Conservation (phyloP, 2,797 vertebrate species). For the Hozukius guyotensis region DNA sequence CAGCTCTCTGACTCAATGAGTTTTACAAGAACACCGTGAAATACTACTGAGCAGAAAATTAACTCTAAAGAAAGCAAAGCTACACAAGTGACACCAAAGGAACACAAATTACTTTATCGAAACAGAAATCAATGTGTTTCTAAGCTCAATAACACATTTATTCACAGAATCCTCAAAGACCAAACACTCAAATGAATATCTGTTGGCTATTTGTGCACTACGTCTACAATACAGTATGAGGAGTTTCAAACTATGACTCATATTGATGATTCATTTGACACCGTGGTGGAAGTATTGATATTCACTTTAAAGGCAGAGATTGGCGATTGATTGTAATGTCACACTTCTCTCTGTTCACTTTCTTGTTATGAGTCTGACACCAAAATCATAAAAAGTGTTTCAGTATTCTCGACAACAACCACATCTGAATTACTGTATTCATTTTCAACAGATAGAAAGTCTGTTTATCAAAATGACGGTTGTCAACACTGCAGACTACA, state of each 20-base stretch:
- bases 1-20: neutral
- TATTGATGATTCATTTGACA: neutral
- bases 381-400: constrained; percentile 2
- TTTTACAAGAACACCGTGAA: neutral
- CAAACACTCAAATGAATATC: neutral
- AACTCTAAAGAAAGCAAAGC: neutral
- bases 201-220: neutral
- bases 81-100: neutral
- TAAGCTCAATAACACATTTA: neutral
- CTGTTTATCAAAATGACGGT: constrained; percentile 14
- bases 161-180: neutral
- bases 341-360: constrained; percentile 11
- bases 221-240: neutral
- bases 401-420: constrained; percentile 25
- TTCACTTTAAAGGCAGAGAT: constrained; percentile 11
- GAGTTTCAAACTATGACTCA: neutral
- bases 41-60: neutral
- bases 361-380: constrained; percentile 33
- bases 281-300: constrained; percentile 2
- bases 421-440: neutral
- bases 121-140: neutral
- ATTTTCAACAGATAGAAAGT: constrained; percentile 14
- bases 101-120: neutral
- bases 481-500: constrained; percentile 4
- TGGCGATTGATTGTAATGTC: neutral